Evolutionary conservation across 2,113 vertebrate genomes (phyloP).

Genomic region (Larimichthys crocea): DNA sequence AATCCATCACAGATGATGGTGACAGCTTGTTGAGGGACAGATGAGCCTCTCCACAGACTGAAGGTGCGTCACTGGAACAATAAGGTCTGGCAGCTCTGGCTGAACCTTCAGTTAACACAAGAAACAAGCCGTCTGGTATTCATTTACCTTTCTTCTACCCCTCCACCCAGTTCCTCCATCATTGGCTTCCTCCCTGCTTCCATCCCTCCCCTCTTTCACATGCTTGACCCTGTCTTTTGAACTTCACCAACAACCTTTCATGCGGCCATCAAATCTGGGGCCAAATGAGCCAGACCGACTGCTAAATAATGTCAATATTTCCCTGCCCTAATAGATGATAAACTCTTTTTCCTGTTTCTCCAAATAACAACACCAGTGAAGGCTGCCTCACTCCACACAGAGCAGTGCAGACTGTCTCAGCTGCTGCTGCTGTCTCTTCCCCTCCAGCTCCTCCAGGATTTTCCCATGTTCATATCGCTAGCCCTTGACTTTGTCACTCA

Average conservation of each 20-base stretch:
- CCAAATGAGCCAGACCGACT: conserved; percentile 31
- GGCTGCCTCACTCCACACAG: conserved; percentile 58
- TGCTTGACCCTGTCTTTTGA: conserved; percentile 71
- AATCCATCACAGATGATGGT: conserved; percentile 9
- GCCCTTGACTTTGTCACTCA: conserved; percentile 91
- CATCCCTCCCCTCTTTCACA: conserved; percentile 55
- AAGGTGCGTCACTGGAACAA: conserved; percentile 44
- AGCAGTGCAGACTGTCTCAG: conserved; percentile 71
- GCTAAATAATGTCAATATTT: conserved; percentile 59
- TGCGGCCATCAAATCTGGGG: conserved; percentile 40
- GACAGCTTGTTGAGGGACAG: conserved; percentile 46
- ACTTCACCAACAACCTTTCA: conserved; percentile 53
- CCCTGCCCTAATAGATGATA: conserved; percentile 52
- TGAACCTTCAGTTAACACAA: conserved; percentile 66
- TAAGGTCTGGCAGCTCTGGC: conserved; percentile 57
- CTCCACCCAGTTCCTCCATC: conserved; percentile 58
- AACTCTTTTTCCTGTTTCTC: conserved; percentile 46
- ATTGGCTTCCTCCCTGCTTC: conserved; percentile 40
- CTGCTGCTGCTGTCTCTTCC: conserved; percentile 85
- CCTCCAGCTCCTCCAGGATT: conserved; percentile 81
- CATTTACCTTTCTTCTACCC: conserved; percentile 70
- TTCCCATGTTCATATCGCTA: conserved; percentile 90
- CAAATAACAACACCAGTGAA: conserved; percentile 56
- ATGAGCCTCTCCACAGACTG: conserved; percentile 19
- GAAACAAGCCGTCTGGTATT: conserved; percentile 63